Percentiles rank a stretch among this genome's conserved stretches.
phyloP scores from a whole-genome alignment of 2,888 invertebrate genomes.

The Sceliomorpha sp. region DNA sequence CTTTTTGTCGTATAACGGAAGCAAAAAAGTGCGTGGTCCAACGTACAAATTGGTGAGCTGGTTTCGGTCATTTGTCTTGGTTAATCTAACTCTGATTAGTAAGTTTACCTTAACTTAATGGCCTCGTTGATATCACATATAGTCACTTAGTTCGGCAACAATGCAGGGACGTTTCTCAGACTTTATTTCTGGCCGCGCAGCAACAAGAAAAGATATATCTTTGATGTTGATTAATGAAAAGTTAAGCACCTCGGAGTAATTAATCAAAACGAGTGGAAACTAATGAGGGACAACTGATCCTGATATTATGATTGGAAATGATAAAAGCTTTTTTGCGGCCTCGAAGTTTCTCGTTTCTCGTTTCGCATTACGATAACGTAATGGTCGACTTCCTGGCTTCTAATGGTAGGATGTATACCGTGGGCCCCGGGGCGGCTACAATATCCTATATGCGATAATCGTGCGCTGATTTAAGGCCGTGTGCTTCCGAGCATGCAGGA shows the following conservation, averaged over 20 bases:
- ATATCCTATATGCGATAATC: slow-evolving; percentile 75
- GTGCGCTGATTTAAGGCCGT: slow-evolving; percentile 71
- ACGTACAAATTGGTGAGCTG: too few relatives aligned
- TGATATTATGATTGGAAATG: slow-evolving; percentile 19
- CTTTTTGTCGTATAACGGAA: too few relatives aligned
- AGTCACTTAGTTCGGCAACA: too few relatives aligned
- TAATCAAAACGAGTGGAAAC: slow-evolving; percentile 10
- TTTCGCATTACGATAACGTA: slow-evolving; percentile 67
- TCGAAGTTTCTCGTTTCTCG: slow-evolving; percentile 36
- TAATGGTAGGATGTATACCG: slow-evolving; percentile 63
- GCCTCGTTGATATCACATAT: slow-evolving; percentile 2
- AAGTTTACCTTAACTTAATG: slow-evolving; percentile 12
- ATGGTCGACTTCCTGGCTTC: slow-evolving; percentile 69
- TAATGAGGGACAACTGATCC: slow-evolving; percentile 15
- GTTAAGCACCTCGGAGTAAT: slow-evolving; percentile 7
- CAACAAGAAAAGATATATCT: slow-evolving; percentile 28
- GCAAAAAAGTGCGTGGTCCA: too few relatives aligned
- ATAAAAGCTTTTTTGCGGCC: slow-evolving; percentile 29
- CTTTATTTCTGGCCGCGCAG: too few relatives aligned
- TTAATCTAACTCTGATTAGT: slow-evolving; percentile 17
- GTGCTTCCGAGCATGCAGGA: slow-evolving; percentile 72
- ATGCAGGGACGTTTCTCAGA: too few relatives aligned
- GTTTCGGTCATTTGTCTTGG: slow-evolving; percentile 20
- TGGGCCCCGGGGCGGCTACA: slow-evolving; percentile 58
- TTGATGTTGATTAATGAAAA: slow-evolving; percentile 36